Conservation (phyloP, 2,797 vertebrate species). For the Rhinella marina region DNA sequence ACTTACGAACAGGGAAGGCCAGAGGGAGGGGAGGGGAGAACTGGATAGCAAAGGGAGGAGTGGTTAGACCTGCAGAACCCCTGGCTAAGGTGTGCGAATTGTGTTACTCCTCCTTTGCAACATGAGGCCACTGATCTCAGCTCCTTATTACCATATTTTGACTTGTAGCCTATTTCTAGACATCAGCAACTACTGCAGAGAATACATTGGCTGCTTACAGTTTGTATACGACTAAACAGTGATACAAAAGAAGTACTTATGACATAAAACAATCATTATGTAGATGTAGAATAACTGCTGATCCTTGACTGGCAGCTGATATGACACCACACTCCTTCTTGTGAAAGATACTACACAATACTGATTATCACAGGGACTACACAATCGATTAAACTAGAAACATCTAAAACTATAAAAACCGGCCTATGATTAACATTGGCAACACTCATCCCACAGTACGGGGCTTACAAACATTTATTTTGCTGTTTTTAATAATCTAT, state of each 20-base stretch:
- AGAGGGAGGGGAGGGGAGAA: conserved; percentile 26
- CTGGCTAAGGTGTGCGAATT: conserved; percentile 48
- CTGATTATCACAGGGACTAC: neutral
- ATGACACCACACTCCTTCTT: neutral
- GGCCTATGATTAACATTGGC: neutral
- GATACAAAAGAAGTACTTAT: neutral
- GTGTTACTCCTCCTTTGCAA: conserved; percentile 29
- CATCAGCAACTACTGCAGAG: neutral
- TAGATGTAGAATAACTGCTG: neutral
- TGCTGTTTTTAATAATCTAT: neutral
- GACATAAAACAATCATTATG: neutral
- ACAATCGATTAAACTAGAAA: neutral
- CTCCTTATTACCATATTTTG: conserved; percentile 4
- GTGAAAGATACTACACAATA: neutral
- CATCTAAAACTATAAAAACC: neutral
- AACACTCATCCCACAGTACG: neutral
- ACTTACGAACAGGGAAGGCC: conserved; percentile 50
- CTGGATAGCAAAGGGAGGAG: conserved; percentile 48
- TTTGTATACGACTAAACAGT: neutral
- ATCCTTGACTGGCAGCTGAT: neutral
- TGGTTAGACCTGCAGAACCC: conserved; percentile 42
- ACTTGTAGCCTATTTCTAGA: neutral
- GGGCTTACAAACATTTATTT: neutral
- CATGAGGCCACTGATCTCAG: conserved; percentile 26
- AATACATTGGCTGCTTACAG: neutral